These are phyloP conservation scores for Bradysia coprophila DNA, from an alignment of 1,140 invertebrate species.

Conservation along the genomic window DNA sequence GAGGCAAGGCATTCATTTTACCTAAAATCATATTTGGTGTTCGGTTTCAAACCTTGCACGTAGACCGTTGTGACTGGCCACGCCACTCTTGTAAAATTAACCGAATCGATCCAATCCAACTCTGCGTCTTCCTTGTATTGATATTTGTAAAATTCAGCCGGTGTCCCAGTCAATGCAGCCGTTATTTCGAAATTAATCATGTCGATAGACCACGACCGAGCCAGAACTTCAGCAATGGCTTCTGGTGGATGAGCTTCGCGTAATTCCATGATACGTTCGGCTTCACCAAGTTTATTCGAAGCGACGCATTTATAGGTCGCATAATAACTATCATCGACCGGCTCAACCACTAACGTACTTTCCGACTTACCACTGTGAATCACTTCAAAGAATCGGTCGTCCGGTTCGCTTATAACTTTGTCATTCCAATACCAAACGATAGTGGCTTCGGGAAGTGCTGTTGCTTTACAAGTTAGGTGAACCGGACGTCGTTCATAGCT, in stretches of 20 bases:
- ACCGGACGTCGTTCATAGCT: conserved; percentile 62
- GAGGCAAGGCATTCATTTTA: too few relatives aligned
- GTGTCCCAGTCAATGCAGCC: conserved; percentile 46
- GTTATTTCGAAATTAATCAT: conserved; percentile 52
- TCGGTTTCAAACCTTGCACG: too few relatives aligned
- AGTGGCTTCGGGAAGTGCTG: conserved; percentile 66
- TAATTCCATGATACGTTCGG: conserved; percentile 44
- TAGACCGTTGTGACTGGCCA: too few relatives aligned
- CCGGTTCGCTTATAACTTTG: conserved; percentile 27
- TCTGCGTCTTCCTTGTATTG: conserved; percentile 43
- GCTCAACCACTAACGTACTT: conserved; percentile 46
- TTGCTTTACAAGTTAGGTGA: conserved; percentile 69
- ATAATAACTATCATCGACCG: conserved; percentile 41
- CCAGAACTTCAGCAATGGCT: too few relatives aligned
- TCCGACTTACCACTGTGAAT: conserved; percentile 43
- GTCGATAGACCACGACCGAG: conserved; percentile 30
- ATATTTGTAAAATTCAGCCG: conserved; percentile 40
- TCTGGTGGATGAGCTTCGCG: conserved; percentile 44
- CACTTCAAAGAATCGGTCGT: conserved; percentile 30
- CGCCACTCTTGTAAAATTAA: too few relatives aligned
- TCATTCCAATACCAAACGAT: conserved; percentile 57
- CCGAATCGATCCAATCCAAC: too few relatives aligned
- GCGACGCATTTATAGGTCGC: conserved; percentile 68
- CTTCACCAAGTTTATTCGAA: conserved; percentile 50
- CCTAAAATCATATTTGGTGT: too few relatives aligned